These are phyloP conservation scores for Apodemus agrarius DNA, from an alignment of 2,797 vertebrate species.

Conservation along the genomic window DNA sequence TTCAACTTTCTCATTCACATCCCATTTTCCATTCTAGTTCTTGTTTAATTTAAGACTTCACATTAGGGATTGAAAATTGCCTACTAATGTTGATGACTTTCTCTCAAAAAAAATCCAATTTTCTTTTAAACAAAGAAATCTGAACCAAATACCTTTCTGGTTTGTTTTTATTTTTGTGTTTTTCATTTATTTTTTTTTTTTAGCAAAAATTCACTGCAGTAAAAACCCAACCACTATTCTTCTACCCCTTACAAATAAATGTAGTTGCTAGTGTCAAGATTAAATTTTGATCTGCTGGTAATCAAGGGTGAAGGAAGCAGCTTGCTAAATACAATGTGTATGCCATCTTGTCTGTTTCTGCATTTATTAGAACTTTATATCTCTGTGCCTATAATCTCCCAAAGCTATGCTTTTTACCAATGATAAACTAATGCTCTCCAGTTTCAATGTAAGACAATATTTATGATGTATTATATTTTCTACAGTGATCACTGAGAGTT, in stretches of 20 bases:
- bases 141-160: conserved; percentile 16
- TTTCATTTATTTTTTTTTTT: background rate
- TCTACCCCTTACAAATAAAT: background rate
- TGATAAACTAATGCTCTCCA: background rate
- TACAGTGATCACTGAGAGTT: background rate
- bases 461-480: background rate
- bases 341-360: background rate
- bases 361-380: conserved; percentile 34
- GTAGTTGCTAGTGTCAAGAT: background rate
- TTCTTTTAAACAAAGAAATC: conserved; percentile 63
- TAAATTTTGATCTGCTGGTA: background rate
- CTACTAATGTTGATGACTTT: background rate
- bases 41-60: conserved; percentile 60
- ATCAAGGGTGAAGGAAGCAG: background rate
- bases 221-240: background rate
- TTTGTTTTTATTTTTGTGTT: background rate
- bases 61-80: conserved; percentile 5
- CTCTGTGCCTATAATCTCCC: background rate
- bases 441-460: background rate
- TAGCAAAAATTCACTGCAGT: conserved; percentile 57
- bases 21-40: conserved; percentile 15
- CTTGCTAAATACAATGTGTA: background rate
- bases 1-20: background rate
- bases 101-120: background rate
- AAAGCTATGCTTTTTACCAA: background rate